phyloP scores from a whole-genome alignment of 1,140 invertebrate species.

The Formica exsecta region DNA sequence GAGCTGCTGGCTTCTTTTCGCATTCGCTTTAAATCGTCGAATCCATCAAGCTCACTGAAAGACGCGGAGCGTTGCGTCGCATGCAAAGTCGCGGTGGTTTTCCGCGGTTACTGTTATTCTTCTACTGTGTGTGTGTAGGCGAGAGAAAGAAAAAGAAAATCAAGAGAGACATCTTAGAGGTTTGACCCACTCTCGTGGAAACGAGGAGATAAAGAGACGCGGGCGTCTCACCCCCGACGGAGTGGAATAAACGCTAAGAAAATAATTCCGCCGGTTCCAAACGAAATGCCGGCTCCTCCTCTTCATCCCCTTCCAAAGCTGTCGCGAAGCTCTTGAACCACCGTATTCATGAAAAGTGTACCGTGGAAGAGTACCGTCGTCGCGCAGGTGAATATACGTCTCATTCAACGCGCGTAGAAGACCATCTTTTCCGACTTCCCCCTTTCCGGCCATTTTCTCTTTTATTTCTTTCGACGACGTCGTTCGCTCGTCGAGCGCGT shows the following conservation, averaged over 20 bases:
- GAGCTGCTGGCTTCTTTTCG: neutral
- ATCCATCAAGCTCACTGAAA: slow-evolving; percentile 12
- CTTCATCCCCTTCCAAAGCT: neutral
- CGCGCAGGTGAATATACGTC: slow-evolving; percentile 29
- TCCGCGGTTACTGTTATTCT: neutral
- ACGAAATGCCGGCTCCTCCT: neutral
- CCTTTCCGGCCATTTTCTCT: slow-evolving; percentile 26
- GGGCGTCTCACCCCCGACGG: neutral
- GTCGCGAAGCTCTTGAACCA: slow-evolving; percentile 38
- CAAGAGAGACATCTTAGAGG: slow-evolving; percentile 46
- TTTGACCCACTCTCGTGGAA: slow-evolving; percentile 51
- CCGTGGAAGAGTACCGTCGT: slow-evolving; percentile 22
- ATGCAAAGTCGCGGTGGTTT: slow-evolving; percentile 32
- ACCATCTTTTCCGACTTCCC: neutral
- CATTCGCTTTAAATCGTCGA: slow-evolving; percentile 38
- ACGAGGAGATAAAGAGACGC: slow-evolving; percentile 53
- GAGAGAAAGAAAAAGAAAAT: slow-evolving; percentile 17
- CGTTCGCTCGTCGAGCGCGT: neutral
- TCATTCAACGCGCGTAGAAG: slow-evolving; percentile 20
- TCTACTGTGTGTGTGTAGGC: too few species aligned
- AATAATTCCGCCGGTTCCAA: slow-evolving; percentile 43
- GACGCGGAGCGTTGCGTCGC: neutral
- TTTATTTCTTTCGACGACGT: slow-evolving; percentile 28
- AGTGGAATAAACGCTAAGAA: slow-evolving; percentile 54
- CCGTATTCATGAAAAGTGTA: slow-evolving; percentile 50